Evolutionary conservation across 2,888 invertebrate genomes (phyloP), one percentile per base, ranked within the genome.

Genomic region (Odiellus spinosus): DNA sequence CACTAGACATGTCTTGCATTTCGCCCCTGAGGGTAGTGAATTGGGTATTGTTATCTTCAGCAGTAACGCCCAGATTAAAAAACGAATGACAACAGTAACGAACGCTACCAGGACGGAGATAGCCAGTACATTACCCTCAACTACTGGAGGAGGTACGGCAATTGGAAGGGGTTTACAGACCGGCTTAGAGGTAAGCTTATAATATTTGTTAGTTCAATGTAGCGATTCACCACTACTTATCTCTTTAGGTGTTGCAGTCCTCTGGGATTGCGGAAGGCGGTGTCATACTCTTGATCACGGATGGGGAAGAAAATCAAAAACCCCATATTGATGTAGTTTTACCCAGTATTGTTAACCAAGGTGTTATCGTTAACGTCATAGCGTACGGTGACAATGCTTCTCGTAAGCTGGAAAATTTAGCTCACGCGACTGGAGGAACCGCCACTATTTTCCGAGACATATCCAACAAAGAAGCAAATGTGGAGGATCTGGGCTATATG

Each of bases 1-100:
- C 46, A 66, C 74, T 35, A 74, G 75, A 59, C 73, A 75, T 70
- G 71, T 73, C 3, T 64, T 71, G 26, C 71, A 73, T 48, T 73
- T 75, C 59, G 61, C 76, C 15, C 71, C 60, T 4, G 58, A 61
- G 38, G 63, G 61, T 15, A 60, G 62, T 36, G 56, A 59, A 49
- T 53, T 66, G 32, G 65, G 65, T 40, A 56, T 66, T 35, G 59
- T 65, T 44, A 57, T 60, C 26, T 63, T 64, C 40, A 51, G 47
- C 40, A 46, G 47, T 5, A 38, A 42, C 6, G 56, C 56, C 18
- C 42, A 38, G 10, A 46, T 50, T 35, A 40, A 48, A 14, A 36
- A 42, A n/a, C 36, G 48, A 19, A 46, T 59, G 26, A 52, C 53
- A 3, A 47, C 36, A 40, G 50, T 58, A 17, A 48, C 49, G 43